phyloP scores from a whole-genome alignment of 2,113 vertebrate genomes.

The Myxocyprinus asiaticus region DNA sequence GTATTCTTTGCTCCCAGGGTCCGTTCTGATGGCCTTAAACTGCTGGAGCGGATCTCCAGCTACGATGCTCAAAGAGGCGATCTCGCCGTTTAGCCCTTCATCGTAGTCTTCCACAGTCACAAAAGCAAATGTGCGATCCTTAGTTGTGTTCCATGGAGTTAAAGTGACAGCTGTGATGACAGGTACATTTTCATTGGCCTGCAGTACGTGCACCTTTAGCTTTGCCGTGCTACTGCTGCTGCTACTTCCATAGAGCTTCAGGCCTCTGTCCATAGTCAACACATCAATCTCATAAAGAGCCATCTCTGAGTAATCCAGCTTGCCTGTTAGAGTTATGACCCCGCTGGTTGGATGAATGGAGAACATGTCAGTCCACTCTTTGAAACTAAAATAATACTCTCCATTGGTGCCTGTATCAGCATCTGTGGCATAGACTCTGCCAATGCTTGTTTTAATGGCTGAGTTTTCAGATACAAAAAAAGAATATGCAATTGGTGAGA shows the following conservation, averaged over 20 bases:
- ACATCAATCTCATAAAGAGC: slow-evolving; percentile 81
- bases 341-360: slow-evolving; percentile 87
- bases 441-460: slow-evolving; percentile 78
- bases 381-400: slow-evolving; percentile 85
- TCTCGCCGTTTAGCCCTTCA: slow-evolving; percentile 77
- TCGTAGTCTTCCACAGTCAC: slow-evolving; percentile 80
- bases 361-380: slow-evolving; percentile 81
- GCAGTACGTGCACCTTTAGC: slow-evolving; percentile 76
- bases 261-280: slow-evolving; percentile 82
- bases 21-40: slow-evolving; percentile 75
- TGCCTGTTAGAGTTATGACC: slow-evolving; percentile 76
- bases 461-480: slow-evolving; percentile 82
- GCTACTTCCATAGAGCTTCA: slow-evolving; percentile 82
- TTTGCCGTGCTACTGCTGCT: slow-evolving; percentile 83
- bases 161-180: slow-evolving; percentile 72
- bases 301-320: slow-evolving; percentile 75
- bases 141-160: slow-evolving; percentile 70
- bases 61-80: slow-evolving; percentile 81
- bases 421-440: slow-evolving; percentile 82
- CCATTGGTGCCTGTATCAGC: slow-evolving; percentile 86
- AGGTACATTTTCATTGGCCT: slow-evolving; percentile 77
- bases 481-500: slow-evolving; percentile 84
- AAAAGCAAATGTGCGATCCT: slow-evolving; percentile 74
- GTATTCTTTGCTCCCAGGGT: slow-evolving; percentile 79
- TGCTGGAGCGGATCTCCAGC: slow-evolving; percentile 79